Conservation (phyloP, 1,140 invertebrate species). For the Vollenhovia emeryi region DNA sequence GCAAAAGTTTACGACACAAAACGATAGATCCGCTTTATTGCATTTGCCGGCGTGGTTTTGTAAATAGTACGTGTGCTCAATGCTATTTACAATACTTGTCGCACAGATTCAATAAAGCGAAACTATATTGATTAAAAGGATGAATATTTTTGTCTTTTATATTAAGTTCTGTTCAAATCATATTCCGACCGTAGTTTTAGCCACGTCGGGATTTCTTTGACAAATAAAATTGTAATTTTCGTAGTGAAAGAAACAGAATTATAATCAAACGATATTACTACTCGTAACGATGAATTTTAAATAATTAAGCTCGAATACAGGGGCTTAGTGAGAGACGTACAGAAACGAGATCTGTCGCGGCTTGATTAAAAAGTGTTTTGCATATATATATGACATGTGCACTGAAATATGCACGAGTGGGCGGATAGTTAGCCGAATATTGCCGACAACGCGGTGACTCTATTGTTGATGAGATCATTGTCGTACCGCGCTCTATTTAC, state of each 20-base stretch:
- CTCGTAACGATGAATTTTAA: neutral
- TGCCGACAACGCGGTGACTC: neutral
- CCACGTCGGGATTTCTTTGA: neutral
- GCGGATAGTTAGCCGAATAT: slow-evolving; percentile 14
- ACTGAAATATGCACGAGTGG: neutral
- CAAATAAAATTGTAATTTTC: neutral
- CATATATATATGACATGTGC: neutral
- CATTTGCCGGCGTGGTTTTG: neutral
- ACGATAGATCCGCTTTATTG: neutral
- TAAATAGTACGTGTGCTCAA: neutral
- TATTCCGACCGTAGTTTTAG: neutral
- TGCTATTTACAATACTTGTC: neutral
- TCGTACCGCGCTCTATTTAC: neutral
- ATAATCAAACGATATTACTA: neutral
- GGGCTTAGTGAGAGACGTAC: neutral
- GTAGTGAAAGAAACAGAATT: neutral
- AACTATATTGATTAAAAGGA: neutral
- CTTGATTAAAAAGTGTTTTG: slow-evolving; percentile 16
- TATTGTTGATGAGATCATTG: slow-evolving; percentile 38
- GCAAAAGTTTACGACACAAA: neutral
- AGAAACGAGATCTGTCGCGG: neutral
- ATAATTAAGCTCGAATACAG: neutral
- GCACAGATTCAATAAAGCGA: neutral
- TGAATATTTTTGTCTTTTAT: neutral
- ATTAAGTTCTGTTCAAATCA: neutral